Evolutionary conservation across 2,113 vertebrate species (phyloP), one percentile per base, ranked within the genome.

Genomic region (Neofelis nebulosa): DNA sequence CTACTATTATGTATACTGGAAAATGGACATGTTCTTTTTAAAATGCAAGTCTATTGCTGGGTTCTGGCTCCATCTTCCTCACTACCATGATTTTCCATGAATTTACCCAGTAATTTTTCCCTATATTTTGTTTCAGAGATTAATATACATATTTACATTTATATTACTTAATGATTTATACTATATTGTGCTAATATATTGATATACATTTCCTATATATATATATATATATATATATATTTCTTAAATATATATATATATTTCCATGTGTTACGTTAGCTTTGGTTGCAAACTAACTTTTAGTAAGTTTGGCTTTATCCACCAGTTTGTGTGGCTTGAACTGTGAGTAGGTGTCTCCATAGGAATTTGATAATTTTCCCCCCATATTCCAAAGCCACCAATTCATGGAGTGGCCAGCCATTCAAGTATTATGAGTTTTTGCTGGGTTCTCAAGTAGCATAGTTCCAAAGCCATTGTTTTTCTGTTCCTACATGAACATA

Each of bases 201-300:
- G 33, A 21, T 36, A 4, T 16, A 15, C 14, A 57, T 55, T 71
- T 92, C 41, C 31, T 45, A 9, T 45, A 45, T 45, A 45, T 45
- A 45, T 45, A 45, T 45, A 45, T 45, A 45, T 45, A 45, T 45
- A 45, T 45, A 45, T 41, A 41, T 41, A 41, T 41, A 38, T 45
- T 8, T 45, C 7, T 45, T 45, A 38, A 38, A 45, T 45, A 45
- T 45, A 45, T 45, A 45, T 45, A 45, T 45, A 45, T 41, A 41
- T 45, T 31, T 16, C 55, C 15, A 45, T 29, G 29, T n/a, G 13
- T 73, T 79, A 84, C 6, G 21, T 68, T 36, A 79, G 50, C 50
- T 89, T 81, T 80, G 61, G 61, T 69, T 81, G 48, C 29, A 91
- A 89, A 68, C 14, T 83, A 50, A 57, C 4, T 88, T 96, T 95